phyloP scores from a whole-genome alignment of 2,888 invertebrate genomes.

The Micoletzkya japonica region DNA sequence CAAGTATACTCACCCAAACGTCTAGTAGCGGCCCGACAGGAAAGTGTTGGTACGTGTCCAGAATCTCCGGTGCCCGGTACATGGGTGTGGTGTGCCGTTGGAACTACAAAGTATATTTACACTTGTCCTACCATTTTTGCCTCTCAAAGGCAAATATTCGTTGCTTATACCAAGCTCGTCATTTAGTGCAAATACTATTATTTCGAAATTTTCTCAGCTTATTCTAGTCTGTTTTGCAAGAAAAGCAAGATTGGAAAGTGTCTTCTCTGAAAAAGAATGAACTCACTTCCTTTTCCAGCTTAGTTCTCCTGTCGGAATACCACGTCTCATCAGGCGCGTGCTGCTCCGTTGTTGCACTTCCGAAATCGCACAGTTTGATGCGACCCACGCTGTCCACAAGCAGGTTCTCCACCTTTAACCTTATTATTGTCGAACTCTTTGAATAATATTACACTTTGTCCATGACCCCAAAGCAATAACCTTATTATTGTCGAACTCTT shows the following conservation, averaged over 20 bases:
- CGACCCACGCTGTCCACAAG: constrained; percentile 81
- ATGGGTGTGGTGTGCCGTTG: constrained; percentile 71
- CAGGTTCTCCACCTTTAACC: constrained; percentile 81
- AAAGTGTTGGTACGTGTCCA: constrained; percentile 94
- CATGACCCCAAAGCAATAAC: too few relatives aligned
- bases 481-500: too few relatives aligned
- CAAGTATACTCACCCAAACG: too few relatives aligned
- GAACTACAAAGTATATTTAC: constrained; percentile 64
- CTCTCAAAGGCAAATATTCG: too few relatives aligned
- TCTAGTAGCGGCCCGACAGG: constrained; percentile 87
- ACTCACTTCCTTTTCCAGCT: constrained; percentile 86
- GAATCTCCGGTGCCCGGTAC: constrained; percentile 97
- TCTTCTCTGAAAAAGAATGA: too few relatives aligned
- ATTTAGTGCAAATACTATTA: too few relatives aligned
- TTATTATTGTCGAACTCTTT: not conserved
- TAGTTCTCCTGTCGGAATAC: constrained; percentile 86
- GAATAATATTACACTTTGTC: too few relatives aligned
- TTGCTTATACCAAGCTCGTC: too few relatives aligned
- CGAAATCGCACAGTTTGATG: constrained; percentile 95
- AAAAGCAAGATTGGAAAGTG: too few relatives aligned
- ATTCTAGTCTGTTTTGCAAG: too few relatives aligned
- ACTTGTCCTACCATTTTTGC: too few relatives aligned
- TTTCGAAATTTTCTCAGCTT: too few relatives aligned
- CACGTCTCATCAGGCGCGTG: constrained; percentile 84
- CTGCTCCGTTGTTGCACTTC: constrained; percentile 83